phyloP scores from a whole-genome alignment of 2,113 vertebrate species.

The Isurus oxyrinchus region DNA sequence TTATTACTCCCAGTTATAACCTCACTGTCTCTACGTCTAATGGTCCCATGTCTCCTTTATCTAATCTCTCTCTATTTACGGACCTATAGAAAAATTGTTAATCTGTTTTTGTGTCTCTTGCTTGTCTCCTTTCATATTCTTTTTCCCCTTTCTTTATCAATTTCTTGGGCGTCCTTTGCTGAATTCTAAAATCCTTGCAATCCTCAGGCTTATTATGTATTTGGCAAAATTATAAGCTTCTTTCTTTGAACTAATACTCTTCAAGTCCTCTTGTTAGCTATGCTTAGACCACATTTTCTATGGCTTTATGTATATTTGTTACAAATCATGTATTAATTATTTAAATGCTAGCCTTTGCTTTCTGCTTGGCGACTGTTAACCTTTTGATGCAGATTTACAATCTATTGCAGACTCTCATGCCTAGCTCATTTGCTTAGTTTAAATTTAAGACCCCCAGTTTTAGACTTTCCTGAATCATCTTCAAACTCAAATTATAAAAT shows the following conservation, averaged over 20 bases:
- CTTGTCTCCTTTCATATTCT: not conserved
- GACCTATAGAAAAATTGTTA: too few relatives aligned
- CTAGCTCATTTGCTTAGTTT: not conserved
- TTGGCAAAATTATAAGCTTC: not conserved
- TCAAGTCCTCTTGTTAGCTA: not conserved
- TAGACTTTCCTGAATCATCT: not conserved
- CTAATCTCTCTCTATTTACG: too few relatives aligned
- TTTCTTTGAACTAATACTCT: not conserved
- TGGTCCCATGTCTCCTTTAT: too few relatives aligned
- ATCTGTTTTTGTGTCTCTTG: too few relatives aligned
- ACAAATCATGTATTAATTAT: not conserved
- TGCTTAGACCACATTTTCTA: not conserved
- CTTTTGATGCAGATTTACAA: not conserved
- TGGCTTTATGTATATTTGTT: not conserved
- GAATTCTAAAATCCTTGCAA: not conserved
- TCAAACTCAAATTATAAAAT: not conserved
- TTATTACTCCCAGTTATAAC: too few relatives aligned
- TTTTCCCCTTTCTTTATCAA: not conserved
- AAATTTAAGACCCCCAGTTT: not conserved
- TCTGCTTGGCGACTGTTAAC: not conserved
- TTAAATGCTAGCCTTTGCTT: not conserved
- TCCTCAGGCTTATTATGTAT: not conserved
- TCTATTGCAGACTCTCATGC: not conserved
- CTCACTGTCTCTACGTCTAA: too few relatives aligned
- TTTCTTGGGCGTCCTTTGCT: not conserved